phyloP scores from a whole-genome alignment of 2,888 invertebrate genomes.

The Synergus laeviventris region DNA sequence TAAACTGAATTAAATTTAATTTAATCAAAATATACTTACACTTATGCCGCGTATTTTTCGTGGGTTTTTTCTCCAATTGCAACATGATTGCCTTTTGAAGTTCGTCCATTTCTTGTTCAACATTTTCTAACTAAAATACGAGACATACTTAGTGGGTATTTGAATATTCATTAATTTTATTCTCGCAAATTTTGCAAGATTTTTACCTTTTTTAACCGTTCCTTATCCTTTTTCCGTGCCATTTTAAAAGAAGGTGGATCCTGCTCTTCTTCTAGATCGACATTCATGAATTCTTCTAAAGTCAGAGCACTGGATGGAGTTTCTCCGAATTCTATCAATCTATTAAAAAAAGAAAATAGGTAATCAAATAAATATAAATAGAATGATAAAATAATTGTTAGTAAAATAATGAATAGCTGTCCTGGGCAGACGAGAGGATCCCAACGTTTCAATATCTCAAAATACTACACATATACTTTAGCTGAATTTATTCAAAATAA shows the following conservation, averaged over 20 bases:
- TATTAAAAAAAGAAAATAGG: conserved; percentile 57
- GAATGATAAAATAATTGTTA: background rate
- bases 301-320: conserved; percentile 97
- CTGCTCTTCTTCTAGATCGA: conserved; percentile 96
- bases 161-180: conserved; percentile 44
- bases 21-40: background rate
- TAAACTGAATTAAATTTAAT: background rate
- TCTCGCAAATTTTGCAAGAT: background rate
- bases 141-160: background rate
- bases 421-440: no score
- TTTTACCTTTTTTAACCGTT: conserved; percentile 85
- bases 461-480: no score
- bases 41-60: conserved; percentile 52
- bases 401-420: no score
- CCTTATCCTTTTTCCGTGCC: conserved; percentile 91
- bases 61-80: conserved; percentile 82
- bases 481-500: no score
- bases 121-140: conserved; percentile 69
- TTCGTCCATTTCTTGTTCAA: conserved; percentile 81
- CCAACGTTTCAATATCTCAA: no score
- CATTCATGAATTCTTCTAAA: conserved; percentile 96
- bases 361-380: conserved; percentile 4
- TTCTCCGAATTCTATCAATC: conserved; percentile 95
- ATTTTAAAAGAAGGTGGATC: conserved; percentile 97
- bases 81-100: conserved; percentile 92